Conservation (phyloP, 2,113 vertebrate species). For the Nanger granti region DNA sequence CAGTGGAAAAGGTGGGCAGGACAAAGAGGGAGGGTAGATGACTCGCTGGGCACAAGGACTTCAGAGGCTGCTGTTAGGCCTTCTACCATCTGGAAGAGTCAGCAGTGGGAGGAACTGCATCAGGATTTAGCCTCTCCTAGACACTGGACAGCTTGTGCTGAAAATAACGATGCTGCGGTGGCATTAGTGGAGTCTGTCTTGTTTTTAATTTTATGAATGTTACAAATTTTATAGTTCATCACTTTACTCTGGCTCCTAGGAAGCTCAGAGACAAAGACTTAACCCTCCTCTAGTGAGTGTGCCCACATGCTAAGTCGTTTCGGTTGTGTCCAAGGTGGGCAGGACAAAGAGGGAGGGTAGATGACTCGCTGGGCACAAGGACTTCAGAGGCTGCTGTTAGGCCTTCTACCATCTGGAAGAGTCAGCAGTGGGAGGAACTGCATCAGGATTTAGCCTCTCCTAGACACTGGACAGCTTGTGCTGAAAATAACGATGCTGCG, state of each 20-base stretch:
- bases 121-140: not conserved
- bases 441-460: not conserved
- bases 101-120: not conserved
- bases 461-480: not conserved
- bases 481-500: not conserved
- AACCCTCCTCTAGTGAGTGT: not conserved
- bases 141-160: not conserved
- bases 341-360: not conserved
- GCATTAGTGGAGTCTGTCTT: not conserved
- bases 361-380: not conserved
- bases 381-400: not conserved
- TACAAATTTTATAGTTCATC: not conserved
- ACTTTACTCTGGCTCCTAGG: not conserved
- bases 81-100: not conserved
- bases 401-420: not conserved
- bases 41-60: not conserved
- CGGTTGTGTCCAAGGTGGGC: not conserved
- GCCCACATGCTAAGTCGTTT: not conserved
- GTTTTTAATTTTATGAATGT: not conserved
- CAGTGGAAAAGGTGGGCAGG: not conserved
- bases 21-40: not conserved
- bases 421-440: not conserved
- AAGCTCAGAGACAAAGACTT: constrained; percentile 13
- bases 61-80: not conserved
- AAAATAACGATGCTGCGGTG: not conserved